Evolutionary conservation across 2,888 invertebrate species (phyloP).

Genomic region (Cephus pulcher): DNA sequence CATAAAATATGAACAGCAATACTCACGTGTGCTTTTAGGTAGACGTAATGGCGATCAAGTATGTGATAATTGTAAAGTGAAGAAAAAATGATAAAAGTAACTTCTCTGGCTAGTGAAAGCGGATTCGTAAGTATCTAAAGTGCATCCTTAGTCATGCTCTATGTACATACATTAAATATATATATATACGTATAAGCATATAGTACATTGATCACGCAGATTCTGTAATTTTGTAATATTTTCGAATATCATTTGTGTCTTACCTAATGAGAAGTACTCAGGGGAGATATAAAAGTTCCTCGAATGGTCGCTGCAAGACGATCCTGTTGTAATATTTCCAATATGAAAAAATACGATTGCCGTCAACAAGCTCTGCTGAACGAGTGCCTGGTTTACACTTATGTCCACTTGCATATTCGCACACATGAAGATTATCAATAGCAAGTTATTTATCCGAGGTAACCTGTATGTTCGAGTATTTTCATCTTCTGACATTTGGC

Average conservation of each 20-base stretch:
- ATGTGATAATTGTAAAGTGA: not conserved
- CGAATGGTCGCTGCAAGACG: not conserved
- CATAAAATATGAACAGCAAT: not conserved
- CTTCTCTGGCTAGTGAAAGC: not conserved
- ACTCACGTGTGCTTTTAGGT: not conserved
- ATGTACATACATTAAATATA: not conserved
- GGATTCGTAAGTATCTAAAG: not conserved
- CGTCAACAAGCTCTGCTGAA: not conserved
- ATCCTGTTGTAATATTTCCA: not conserved
- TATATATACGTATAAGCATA: not conserved
- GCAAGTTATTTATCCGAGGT: not conserved
- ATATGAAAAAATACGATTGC: not conserved
- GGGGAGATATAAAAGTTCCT: not conserved
- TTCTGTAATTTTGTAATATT: not conserved
- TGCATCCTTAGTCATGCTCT: not conserved
- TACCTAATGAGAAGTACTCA: not conserved
- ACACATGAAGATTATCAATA: not conserved
- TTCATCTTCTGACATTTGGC: not conserved
- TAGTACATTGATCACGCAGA: not conserved
- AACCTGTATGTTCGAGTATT: not conserved
- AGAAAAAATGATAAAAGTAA: not conserved
- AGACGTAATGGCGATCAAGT: not conserved
- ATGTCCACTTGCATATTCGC: not conserved
- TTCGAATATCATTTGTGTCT: not conserved
- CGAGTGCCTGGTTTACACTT: not conserved